Conservation (phyloP, 2,797 vertebrate genomes). For the Amniataba percoides region DNA sequence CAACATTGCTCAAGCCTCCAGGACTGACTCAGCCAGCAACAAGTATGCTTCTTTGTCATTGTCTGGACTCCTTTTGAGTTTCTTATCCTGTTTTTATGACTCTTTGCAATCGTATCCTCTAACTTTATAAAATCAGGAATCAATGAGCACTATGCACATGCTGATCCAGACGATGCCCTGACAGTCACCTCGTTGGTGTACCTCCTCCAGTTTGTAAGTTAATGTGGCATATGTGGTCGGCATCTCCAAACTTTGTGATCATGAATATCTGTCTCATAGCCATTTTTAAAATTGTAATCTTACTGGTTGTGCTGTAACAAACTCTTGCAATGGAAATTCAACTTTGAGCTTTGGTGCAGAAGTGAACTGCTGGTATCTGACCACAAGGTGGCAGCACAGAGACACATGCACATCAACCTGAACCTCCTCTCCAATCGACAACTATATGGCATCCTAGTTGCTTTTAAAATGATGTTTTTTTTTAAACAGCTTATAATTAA, state of each 20-base stretch:
- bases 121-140: constrained; percentile 79
- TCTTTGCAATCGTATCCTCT: constrained; percentile 76
- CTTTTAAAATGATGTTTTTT: constrained; percentile 56
- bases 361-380: constrained; percentile 43
- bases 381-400: constrained; percentile 73
- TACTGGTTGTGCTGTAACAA: constrained; percentile 41
- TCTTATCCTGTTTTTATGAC: constrained; percentile 78
- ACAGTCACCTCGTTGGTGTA: constrained; percentile 63
- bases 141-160: constrained; percentile 83
- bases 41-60: constrained; percentile 71
- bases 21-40: constrained; percentile 70
- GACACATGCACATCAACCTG: constrained; percentile 8
- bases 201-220: constrained; percentile 56
- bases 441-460: constrained; percentile 30
- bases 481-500: constrained; percentile 49
- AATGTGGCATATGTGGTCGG: constrained; percentile 61
- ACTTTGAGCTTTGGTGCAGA: constrained; percentile 18
- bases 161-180: constrained; percentile 68
- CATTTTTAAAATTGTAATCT: constrained; percentile 64
- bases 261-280: constrained; percentile 53
- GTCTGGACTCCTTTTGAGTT: constrained; percentile 62
- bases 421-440: constrained; percentile 28
- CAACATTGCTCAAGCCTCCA: constrained; percentile 74
- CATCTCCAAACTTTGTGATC: constrained; percentile 60
- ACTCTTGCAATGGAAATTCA: constrained; percentile 21